These are phyloP conservation scores for Muscidifurax raptorellus DNA, from an alignment of 1,140 invertebrate species.

Conservation along the genomic window DNA sequence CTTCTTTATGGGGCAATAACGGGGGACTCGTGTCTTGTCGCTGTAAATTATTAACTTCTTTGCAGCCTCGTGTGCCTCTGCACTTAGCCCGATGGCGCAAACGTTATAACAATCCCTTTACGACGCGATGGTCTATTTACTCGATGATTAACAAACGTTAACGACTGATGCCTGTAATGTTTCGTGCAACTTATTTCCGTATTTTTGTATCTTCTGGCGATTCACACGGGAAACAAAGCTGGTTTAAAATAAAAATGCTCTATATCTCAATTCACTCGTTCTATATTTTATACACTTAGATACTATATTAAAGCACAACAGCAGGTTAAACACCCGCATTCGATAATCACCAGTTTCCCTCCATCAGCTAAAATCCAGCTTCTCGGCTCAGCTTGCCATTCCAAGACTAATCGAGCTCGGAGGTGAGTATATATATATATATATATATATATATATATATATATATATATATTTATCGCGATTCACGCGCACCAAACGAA, in stretches of 20 bases:
- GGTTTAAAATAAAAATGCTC: no score
- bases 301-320: no score
- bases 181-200: background rate
- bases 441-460: no score
- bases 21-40: slow-evolving; percentile 63
- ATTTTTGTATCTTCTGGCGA: background rate
- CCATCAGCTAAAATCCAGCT: background rate
- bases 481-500: background rate
- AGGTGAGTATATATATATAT: no score
- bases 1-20: slow-evolving; percentile 71
- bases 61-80: slow-evolving; percentile 44
- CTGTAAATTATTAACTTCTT: slow-evolving; percentile 68
- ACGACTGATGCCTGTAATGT: background rate
- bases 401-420: background rate
- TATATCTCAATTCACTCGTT: no score
- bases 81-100: background rate
- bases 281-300: no score
- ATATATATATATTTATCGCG: slow-evolving; percentile 28
- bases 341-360: no score
- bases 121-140: slow-evolving; percentile 2
- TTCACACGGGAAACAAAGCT: no score
- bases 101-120: slow-evolving; percentile 27
- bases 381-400: no score
- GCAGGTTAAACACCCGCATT: background rate
- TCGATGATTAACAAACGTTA: slow-evolving; percentile 11